Evolutionary conservation across 1,140 invertebrate genomes (phyloP).

Genomic region (Diachasma alloeum): DNA sequence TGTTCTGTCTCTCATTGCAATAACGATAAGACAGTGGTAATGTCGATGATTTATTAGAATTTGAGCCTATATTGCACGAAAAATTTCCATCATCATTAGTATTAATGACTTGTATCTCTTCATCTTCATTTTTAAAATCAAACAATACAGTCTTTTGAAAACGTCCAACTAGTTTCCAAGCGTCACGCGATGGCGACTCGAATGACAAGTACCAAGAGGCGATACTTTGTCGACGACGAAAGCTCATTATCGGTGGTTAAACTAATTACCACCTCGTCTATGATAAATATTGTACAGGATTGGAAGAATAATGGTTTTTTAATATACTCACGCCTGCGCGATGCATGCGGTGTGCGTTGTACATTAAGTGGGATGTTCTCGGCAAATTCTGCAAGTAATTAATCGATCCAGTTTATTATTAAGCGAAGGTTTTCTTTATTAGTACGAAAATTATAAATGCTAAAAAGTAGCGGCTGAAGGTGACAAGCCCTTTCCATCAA

Average conservation of each 20-base stretch:
- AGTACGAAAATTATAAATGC: not conserved
- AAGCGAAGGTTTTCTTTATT: not conserved
- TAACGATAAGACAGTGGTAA: constrained; percentile 72
- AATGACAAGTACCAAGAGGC: constrained; percentile 21
- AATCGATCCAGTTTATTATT: not conserved
- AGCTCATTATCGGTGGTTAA: constrained; percentile 23
- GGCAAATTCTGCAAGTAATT: constrained; percentile 76
- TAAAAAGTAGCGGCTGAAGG: not conserved
- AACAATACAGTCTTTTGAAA: not conserved
- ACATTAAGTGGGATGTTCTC: constrained; percentile 83
- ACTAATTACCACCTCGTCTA: constrained; percentile 21
- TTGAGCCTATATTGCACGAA: constrained; percentile 48
- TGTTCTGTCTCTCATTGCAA: constrained; percentile 67
- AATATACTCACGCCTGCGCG: constrained; percentile 78
- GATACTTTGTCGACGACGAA: constrained; percentile 12
- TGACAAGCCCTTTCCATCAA: too few species aligned
- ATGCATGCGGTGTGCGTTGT: constrained; percentile 83
- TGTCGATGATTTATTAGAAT: constrained; percentile 77
- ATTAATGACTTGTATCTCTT: not conserved
- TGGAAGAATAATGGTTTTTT: not conserved
- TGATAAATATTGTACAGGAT: not conserved
- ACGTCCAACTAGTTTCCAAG: constrained; percentile 21
- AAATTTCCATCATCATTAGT: constrained; percentile 11
- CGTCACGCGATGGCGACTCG: constrained; percentile 22
- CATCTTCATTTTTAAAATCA: not conserved